phyloP scores from a whole-genome alignment of 2,888 invertebrate species.

The Limnephilus rhombicus region DNA sequence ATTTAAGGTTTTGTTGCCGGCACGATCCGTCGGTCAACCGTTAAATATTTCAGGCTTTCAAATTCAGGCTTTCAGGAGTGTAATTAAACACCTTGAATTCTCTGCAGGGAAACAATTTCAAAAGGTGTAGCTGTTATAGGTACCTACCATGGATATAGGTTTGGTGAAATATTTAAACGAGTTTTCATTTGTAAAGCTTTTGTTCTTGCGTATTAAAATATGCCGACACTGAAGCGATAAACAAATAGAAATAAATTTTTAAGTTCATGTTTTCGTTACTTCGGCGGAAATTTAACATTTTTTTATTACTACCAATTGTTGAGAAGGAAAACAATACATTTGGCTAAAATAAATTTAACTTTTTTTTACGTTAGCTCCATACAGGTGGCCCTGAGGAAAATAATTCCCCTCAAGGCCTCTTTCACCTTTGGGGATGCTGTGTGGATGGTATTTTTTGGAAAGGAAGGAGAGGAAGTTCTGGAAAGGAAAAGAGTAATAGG shows the following conservation, averaged over 20 bases:
- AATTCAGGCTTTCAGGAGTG: neutral
- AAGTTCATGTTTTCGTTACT: neutral
- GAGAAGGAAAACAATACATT: no score
- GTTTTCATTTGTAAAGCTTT: neutral
- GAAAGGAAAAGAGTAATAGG: no score
- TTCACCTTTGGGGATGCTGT: no score
- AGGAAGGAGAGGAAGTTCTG: no score
- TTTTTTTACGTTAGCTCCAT: no score
- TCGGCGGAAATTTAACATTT: no score
- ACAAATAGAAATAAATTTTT: neutral
- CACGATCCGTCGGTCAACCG: neutral
- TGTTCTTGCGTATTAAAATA: neutral
- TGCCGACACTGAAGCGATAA: neutral
- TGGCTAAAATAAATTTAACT: no score
- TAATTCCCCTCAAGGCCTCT: no score
- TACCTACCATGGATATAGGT: neutral
- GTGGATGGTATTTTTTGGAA: no score
- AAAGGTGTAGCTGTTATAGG: neutral
- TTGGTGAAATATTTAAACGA: neutral
- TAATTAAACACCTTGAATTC: conserved; percentile 1
- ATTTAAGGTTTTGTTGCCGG: neutral
- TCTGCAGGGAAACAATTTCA: neutral
- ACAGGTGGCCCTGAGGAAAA: no score
- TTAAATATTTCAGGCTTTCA: conserved; percentile 1
- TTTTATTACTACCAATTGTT: no score